phyloP scores from a whole-genome alignment of 1,140 invertebrate genomes.

The Leptoteleia sp. region DNA sequence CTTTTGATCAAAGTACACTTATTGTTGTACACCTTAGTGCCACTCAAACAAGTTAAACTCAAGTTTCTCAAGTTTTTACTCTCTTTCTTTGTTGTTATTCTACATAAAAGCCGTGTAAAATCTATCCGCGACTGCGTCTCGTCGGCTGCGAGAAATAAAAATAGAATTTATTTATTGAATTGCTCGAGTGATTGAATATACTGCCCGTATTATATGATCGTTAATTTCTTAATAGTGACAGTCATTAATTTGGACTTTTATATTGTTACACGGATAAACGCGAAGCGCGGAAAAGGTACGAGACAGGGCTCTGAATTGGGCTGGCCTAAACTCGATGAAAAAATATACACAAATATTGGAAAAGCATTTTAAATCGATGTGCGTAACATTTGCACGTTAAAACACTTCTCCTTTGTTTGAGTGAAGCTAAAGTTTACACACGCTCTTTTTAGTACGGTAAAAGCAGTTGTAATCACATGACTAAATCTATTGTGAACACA shows the following conservation, averaged over 20 bases:
- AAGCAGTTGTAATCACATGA: slow-evolving; percentile 51
- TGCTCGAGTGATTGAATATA: neutral
- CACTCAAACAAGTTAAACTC: slow-evolving; percentile 34
- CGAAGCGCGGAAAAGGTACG: too few species aligned
- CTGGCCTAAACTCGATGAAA: too few species aligned
- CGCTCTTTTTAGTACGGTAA: slow-evolving; percentile 24
- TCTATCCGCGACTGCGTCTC: slow-evolving; percentile 2
- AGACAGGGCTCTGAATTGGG: too few species aligned
- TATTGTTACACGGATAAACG: too few species aligned
- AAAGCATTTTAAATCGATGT: slow-evolving; percentile 35
- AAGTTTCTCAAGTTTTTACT: slow-evolving; percentile 18
- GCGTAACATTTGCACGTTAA: slow-evolving; percentile 21
- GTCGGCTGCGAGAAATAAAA: slow-evolving; percentile 1
- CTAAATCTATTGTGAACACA: slow-evolving; percentile 50
- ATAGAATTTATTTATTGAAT: neutral
- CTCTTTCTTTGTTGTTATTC: slow-evolving; percentile 21
- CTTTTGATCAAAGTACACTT: slow-evolving; percentile 39
- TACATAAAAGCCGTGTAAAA: slow-evolving; percentile 5
- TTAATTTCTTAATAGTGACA: slow-evolving; percentile 16
- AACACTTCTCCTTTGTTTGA: slow-evolving; percentile 34
- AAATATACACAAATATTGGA: slow-evolving; percentile 26
- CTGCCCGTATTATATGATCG: neutral
- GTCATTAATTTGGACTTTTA: too few species aligned
- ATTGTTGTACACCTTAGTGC: slow-evolving; percentile 24
- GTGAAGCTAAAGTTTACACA: slow-evolving; percentile 35